phyloP scores from a whole-genome alignment of 2,113 vertebrate species.

The Pipra filicauda region DNA sequence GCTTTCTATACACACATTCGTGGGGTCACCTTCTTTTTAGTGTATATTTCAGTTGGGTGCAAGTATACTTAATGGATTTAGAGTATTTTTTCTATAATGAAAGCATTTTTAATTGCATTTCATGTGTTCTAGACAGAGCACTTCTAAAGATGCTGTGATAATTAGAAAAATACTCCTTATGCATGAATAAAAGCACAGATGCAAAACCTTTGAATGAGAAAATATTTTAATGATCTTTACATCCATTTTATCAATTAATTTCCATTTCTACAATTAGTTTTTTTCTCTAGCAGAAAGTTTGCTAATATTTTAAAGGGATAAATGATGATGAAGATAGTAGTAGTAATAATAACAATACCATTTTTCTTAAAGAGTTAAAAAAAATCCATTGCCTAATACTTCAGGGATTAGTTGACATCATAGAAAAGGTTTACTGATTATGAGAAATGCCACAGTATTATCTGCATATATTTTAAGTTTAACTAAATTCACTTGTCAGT shows the following conservation, averaged over 20 bases:
- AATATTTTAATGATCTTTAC: background rate
- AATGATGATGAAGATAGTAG: background rate
- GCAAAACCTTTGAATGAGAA: background rate
- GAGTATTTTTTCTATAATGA: background rate
- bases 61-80: background rate
- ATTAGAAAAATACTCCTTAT: background rate
- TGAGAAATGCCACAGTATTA: background rate
- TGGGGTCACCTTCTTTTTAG: background rate
- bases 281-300: background rate
- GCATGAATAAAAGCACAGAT: background rate
- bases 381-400: background rate
- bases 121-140: background rate
- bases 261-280: background rate
- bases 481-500: background rate
- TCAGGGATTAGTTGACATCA: background rate
- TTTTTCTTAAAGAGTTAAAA: background rate
- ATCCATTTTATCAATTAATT: conserved; percentile 16
- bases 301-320: background rate
- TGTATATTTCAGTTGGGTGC: background rate
- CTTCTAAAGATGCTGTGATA: background rate
- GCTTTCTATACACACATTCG: background rate
- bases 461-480: background rate
- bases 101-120: conserved; percentile 21
- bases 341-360: background rate
- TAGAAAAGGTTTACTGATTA: background rate